A percentile compares a stretch with the other conserved stretches of the same genome.
Evolutionary conservation across 2,113 vertebrate genomes (phyloP).

Genomic region (Hoplias malabaricus): DNA sequence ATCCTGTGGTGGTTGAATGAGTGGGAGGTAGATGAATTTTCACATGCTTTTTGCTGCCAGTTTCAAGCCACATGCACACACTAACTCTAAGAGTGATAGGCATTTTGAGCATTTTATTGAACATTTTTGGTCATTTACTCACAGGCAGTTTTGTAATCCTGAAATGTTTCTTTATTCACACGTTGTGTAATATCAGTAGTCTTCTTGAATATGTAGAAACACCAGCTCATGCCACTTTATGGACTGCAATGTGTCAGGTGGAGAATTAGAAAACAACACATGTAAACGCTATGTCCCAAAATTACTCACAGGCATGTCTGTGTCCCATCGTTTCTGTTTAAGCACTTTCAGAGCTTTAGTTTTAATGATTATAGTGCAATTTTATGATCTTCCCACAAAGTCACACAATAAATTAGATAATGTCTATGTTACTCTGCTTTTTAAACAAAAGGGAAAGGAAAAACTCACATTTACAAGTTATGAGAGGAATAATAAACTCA

Average conservation of each 20-base stretch:
- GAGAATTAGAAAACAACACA: constrained; percentile 32
- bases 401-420: constrained; percentile 49
- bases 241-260: constrained; percentile 29
- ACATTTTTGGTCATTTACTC: neutral
- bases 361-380: constrained; percentile 43
- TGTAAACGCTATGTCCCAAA: neutral
- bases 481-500: constrained; percentile 34
- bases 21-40: constrained; percentile 75
- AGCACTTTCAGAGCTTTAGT: constrained; percentile 20
- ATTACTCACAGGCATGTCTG: constrained; percentile 29
- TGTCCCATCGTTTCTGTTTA: constrained; percentile 27
- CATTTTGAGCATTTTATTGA: neutral
- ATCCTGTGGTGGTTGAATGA: constrained; percentile 71
- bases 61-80: constrained; percentile 14
- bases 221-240: neutral
- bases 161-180: neutral
- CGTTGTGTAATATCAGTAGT: neutral
- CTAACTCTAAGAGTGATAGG: neutral
- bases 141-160: neutral
- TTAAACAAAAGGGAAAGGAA: constrained; percentile 12
- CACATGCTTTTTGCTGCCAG: constrained; percentile 68
- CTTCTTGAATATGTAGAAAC: neutral
- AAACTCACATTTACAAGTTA: constrained; percentile 29
- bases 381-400: constrained; percentile 42
- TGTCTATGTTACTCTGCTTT: constrained; percentile 35